Evolutionary conservation across 2,888 invertebrate species (phyloP), one percentile per base, ranked within the genome.

Genomic region (Heliconius charithonia): DNA sequence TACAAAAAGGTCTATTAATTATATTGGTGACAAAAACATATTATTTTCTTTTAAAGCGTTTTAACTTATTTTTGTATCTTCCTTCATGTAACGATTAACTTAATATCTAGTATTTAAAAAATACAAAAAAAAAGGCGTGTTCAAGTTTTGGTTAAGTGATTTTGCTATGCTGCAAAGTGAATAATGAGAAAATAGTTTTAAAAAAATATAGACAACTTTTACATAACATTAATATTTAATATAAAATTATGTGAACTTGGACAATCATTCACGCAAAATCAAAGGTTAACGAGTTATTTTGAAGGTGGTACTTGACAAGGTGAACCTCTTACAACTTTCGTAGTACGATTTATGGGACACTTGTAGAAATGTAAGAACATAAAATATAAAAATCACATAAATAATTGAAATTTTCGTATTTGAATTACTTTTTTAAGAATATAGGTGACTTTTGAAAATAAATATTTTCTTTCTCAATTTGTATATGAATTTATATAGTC

Each of bases 211-310:
- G 3, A 0, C 1, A 59, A 59, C n/a, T 59, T 59, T 59, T 59
- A 59, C 59, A 59, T 12, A 59, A 22, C 59, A 59, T 59, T 10
- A 10, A 59, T 16, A 37, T 32, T 16, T 25, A 16, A 76, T 62
- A 76, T 56, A 25, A 75, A 69, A 37, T 70, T n/a, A 41, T 37
- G n/a, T 75, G 41, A 75, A 75, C 65, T 72, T 79, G 73, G 69
- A 51, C 75, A 70, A 75, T 75, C 70, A 71, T 65, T 71, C 72
- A 71, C 66, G 72, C 56, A 56, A 66, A 80, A 77, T 65, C 71
- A 76, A 82, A 82, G 80, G 80, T 80, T 67, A 76, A 67, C 80
- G 69, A 71, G 75, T 63, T 69, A 77, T 71, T 79, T 82, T 76
- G 81, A 80, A 80, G 80, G 81, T 81, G 78, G 77, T 25, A 73